Evolutionary conservation across 92 coral and sea anemone species (phyloP), one percentile per base, ranked within the genome.

Genomic region (Siderastrea siderea): DNA sequence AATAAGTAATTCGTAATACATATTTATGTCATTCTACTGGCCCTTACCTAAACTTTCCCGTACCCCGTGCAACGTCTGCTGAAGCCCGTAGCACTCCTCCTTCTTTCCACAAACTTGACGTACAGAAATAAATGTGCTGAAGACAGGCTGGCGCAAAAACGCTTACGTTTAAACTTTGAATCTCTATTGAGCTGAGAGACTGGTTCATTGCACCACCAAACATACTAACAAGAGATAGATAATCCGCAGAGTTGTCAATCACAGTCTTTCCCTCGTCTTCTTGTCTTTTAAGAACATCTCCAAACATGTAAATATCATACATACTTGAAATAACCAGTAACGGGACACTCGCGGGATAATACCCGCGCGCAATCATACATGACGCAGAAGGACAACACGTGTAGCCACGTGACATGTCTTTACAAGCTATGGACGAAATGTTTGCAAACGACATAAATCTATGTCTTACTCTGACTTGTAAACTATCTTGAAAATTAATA

Each of bases 161-260:
- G 52, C 90, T 90, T 70, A 90, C 53, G 15, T 62, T 63, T 1
- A 47, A 45, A 3, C 58, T 63, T 19, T 46, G 47, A 46, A 44
- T 60, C 16, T 26, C 69, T 6, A 77, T 43, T 8, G 60, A 67
- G 63, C 48, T 61, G 63, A 90, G 66, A 48, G 93, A 85, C 48
- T 86, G 90, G 19, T 75, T 90, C 90, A 90, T 72, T 14, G 90
- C 90, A 7, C 93, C 93, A 3, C 93, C 93, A 51, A 85, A 90
- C 90, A 90, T 80, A 86, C 75, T 90, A 12, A 85, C 87, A 74
- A 86, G 81, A 9, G 93, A 85, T 44, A 85, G 47, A 62, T 61
- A 65, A 58, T 90, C 90, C 4, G 82, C 87, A 7, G 51, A 71
- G 69, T 86, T 65, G 14, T 90, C 90, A 11, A 71, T 70, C 12